Base-by-base conservation (phyloP, 2,797 vertebrate genomes). In the Brachyrhaphis roseni region DNA sequence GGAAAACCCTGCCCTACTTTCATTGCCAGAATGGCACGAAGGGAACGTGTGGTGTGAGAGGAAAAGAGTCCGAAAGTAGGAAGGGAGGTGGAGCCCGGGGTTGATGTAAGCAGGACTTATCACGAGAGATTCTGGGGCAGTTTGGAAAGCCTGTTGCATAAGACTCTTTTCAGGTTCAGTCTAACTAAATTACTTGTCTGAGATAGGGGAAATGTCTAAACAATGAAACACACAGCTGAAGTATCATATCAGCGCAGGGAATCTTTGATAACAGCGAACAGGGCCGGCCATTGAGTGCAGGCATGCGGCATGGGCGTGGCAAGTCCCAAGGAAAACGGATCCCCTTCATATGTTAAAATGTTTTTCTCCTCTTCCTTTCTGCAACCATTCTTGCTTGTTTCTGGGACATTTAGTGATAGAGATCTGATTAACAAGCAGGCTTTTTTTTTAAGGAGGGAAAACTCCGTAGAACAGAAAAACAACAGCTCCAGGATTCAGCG, bases 1-100 rank as follows among this genome's bases (percentile, higher is more conserved):
- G 92, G 93, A 95, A 95, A 95, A 94, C 93, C 95, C 95, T 95
- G 94, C 77, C 92, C 94, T 92, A 94, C 85, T 93, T 91, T 88
- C 78, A 26, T 59, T 90, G 92, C 93, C 93, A 94, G 91, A 93
- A 80, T 71, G 81, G 92, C 92, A 95, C 84, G 86, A 82, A 92
- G 86, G 41, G 84, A 91, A 85, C 43, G 75, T 85, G 92, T 87
- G 91, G 81, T 78, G 87, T 86, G 91, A 78, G 28, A 62, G 8
- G 15, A 79, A 79, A 84, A 78, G 85, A 82, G 82, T 86, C 76
- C 12, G 8, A 79, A 79, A 84, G 76, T 78, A 39, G 55, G 57
- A 79, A 62, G 55, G 76, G 79, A 72, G 79, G 71, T 51, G 55
- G 78, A 75, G 53, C 39, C 39, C 8, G 0, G 4, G 12, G 73